These are phyloP conservation scores for Hemiprocne comata DNA, from an alignment of 2,113 vertebrate genomes.

Conservation along the genomic window DNA sequence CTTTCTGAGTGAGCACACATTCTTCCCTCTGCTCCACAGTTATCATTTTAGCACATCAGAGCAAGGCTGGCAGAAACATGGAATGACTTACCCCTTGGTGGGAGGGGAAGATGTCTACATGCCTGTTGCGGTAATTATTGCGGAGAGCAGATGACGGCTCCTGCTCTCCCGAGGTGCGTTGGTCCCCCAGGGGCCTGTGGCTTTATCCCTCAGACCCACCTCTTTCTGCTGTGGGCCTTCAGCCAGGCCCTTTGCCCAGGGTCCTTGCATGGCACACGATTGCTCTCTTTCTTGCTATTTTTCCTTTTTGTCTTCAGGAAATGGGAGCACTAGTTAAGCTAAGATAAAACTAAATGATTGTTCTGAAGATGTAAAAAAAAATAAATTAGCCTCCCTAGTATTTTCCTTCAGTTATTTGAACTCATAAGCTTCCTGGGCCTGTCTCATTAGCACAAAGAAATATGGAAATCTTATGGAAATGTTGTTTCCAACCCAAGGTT, in stretches of 20 bases:
- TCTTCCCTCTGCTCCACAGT: not conserved
- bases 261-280: accelerated
- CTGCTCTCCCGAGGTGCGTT: not conserved
- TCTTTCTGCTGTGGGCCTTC: not conserved
- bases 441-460: not conserved
- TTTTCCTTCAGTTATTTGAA: not conserved
- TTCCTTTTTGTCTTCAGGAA: not conserved
- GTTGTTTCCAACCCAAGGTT: slow-evolving; percentile 4
- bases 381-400: not conserved
- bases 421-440: slow-evolving; percentile 12
- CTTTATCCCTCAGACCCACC: not conserved
- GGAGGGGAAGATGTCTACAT: not conserved
- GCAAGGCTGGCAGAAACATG: not conserved
- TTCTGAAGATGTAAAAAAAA: not conserved
- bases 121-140: not conserved
- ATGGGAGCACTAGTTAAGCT: not conserved
- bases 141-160: not conserved
- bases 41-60: slow-evolving; percentile 6
- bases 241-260: not conserved
- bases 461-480: slow-evolving; percentile 49
- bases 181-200: not conserved
- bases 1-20: not conserved
- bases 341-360: not conserved
- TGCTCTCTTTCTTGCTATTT: not conserved
- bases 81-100: not conserved